These are phyloP conservation scores for Pteromalus puparum DNA, from an alignment of 1,140 invertebrate genomes.

Conservation along the genomic window DNA sequence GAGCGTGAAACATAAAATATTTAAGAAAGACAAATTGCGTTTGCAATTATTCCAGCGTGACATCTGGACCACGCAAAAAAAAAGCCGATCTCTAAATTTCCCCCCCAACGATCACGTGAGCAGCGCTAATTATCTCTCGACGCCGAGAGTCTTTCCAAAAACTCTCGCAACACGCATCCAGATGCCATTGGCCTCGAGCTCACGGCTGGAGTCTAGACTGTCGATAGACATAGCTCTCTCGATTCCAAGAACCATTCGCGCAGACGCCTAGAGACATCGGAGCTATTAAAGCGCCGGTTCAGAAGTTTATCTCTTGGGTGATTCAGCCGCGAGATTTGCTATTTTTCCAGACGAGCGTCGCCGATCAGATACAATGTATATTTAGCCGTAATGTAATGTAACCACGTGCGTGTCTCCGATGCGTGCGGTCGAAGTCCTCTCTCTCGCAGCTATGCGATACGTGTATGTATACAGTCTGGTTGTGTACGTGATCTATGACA, in stretches of 20 bases:
- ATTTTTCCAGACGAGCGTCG: conserved; percentile 6
- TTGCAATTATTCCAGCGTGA: too few species aligned
- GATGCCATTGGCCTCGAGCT: neutral
- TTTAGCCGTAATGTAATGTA: neutral
- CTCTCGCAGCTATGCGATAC: too few species aligned
- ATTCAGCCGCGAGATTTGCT: conserved; percentile 18
- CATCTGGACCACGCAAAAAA: too few species aligned
- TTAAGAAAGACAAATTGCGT: too few species aligned
- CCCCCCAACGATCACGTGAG: neutral
- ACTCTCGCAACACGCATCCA: too few species aligned
- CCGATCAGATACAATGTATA: conserved; percentile 1
- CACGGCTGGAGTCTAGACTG: conserved; percentile 12
- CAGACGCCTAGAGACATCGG: neutral
- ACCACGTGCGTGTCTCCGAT: neutral
- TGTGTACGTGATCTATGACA: conserved; percentile 32
- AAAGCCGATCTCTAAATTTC: too few species aligned
- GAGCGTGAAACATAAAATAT: too few species aligned
- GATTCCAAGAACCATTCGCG: neutral
- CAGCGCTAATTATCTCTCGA: neutral
- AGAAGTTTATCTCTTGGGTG: conserved; percentile 20
- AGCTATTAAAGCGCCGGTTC: neutral
- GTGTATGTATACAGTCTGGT: too few species aligned
- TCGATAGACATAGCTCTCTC: neutral
- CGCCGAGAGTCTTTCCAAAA: too few species aligned
- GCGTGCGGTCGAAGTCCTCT: neutral